Evolutionary conservation across 2,797 vertebrate species (phyloP).

Genomic region (Acipenser ruthenus): DNA sequence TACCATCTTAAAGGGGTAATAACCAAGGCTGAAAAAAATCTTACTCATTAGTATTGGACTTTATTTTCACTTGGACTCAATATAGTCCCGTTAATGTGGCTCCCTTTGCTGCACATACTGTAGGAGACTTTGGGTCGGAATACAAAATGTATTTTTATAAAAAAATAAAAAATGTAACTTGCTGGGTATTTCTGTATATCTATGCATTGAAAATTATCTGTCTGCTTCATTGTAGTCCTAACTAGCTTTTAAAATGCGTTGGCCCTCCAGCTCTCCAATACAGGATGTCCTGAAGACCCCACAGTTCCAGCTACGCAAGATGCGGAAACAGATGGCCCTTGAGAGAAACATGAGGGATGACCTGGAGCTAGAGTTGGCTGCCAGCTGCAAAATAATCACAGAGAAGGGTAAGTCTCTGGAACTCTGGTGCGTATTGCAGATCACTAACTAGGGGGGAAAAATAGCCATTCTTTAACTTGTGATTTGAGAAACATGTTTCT

Average conservation of each 20-base stretch:
- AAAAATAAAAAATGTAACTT: too few species aligned
- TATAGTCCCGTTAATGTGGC: too few species aligned
- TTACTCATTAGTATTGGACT: too few species aligned
- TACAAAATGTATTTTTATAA: too few species aligned
- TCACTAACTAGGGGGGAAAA: background rate
- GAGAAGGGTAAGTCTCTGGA: constrained; percentile 64
- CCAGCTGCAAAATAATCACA: constrained; percentile 51
- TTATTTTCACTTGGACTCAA: too few species aligned
- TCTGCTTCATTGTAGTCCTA: background rate
- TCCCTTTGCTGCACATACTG: too few species aligned
- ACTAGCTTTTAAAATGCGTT: constrained; percentile 12
- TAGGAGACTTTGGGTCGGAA: too few species aligned
- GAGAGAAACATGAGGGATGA: constrained; percentile 74
- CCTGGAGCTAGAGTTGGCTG: constrained; percentile 70
- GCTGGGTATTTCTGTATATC: too few species aligned
- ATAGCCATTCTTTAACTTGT: too few species aligned
- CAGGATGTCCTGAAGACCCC: constrained; percentile 86
- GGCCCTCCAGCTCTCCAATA: constrained; percentile 61
- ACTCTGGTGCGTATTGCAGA: background rate
- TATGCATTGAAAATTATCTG: background rate
- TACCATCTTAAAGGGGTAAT: too few species aligned
- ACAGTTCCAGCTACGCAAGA: constrained; percentile 75
- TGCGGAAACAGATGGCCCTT: constrained; percentile 68
- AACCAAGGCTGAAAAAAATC: too few species aligned
- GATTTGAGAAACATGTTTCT: too few species aligned